A percentile compares a stretch with the other conserved stretches of the same genome.
Evolutionary conservation across 2,113 vertebrate species (phyloP).

Genomic region (Periophthalmus modestus): DNA sequence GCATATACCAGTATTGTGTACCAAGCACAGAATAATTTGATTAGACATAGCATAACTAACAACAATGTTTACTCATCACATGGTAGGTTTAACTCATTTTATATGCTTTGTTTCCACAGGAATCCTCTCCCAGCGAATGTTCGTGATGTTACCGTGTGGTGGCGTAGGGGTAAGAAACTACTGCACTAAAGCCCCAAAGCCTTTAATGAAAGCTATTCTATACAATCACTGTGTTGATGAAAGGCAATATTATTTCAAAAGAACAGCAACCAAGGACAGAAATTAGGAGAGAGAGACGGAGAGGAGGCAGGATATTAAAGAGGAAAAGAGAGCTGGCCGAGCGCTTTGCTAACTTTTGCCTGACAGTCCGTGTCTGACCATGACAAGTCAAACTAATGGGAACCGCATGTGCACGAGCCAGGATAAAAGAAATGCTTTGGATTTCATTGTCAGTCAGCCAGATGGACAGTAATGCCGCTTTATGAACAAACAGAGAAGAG

Average conservation of each 20-base stretch:
- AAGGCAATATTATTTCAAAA: slow-evolving; percentile 48
- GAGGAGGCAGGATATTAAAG: slow-evolving; percentile 52
- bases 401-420: slow-evolving; percentile 55
- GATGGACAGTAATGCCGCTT: slow-evolving; percentile 47
- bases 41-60: neutral
- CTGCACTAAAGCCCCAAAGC: slow-evolving; percentile 17
- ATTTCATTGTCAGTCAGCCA: slow-evolving; percentile 55
- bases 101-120: slow-evolving; percentile 42
- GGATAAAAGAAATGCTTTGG: slow-evolving; percentile 60
- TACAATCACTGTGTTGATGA: slow-evolving; percentile 15
- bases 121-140: slow-evolving; percentile 86
- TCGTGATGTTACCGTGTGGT: slow-evolving; percentile 94
- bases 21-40: neutral
- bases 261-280: slow-evolving; percentile 18
- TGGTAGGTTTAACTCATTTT: neutral
- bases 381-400: slow-evolving; percentile 61
- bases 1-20: neutral
- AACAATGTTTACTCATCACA: neutral
- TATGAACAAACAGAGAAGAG: slow-evolving; percentile 41
- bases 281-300: slow-evolving; percentile 26
- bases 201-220: slow-evolving; percentile 14
- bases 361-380: slow-evolving; percentile 59
- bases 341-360: slow-evolving; percentile 19
- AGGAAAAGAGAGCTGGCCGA: slow-evolving; percentile 44
- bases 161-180: slow-evolving; percentile 83